phyloP scores from a whole-genome alignment of 2,888 invertebrate species.

The Eupithecia pulchellata region DNA sequence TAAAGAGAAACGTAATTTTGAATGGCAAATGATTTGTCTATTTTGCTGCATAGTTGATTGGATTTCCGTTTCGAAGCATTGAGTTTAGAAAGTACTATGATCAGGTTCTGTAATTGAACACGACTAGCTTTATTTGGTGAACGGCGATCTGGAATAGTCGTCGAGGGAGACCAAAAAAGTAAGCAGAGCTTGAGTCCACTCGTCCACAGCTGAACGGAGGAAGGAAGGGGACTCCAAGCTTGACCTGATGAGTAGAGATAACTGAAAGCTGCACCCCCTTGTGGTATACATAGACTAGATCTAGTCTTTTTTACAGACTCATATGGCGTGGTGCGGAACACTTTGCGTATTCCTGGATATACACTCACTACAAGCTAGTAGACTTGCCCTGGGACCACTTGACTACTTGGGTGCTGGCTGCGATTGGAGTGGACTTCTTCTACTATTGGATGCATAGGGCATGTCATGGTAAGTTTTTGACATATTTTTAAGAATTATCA shows the following conservation, averaged over 20 bases:
- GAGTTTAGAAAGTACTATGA: background rate
- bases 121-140: background rate
- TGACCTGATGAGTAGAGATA: too few relatives aligned
- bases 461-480: slow-evolving; percentile 69
- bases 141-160: too few relatives aligned
- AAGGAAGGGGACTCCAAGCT: too few relatives aligned
- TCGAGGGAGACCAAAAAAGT: too few relatives aligned
- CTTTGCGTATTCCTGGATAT: slow-evolving; percentile 88
- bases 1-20: background rate
- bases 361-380: slow-evolving; percentile 87
- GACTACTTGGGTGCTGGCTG: slow-evolving; percentile 90
- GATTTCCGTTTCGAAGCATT: background rate
- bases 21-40: background rate
- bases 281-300: background rate
- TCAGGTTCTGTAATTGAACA: background rate
- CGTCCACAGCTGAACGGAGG: too few relatives aligned
- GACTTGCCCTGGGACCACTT: slow-evolving; percentile 90
- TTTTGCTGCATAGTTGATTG: background rate
- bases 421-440: slow-evolving; percentile 90
- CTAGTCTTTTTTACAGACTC: slow-evolving; percentile 67
- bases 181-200: too few relatives aligned
- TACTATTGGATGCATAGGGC: slow-evolving; percentile 95
- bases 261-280: background rate
- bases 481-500: too few relatives aligned
- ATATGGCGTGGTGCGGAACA: slow-evolving; percentile 87